These are phyloP conservation scores for Melanotaenia nigrans DNA, from an alignment of 2,797 vertebrate species.

Conservation along the genomic window DNA sequence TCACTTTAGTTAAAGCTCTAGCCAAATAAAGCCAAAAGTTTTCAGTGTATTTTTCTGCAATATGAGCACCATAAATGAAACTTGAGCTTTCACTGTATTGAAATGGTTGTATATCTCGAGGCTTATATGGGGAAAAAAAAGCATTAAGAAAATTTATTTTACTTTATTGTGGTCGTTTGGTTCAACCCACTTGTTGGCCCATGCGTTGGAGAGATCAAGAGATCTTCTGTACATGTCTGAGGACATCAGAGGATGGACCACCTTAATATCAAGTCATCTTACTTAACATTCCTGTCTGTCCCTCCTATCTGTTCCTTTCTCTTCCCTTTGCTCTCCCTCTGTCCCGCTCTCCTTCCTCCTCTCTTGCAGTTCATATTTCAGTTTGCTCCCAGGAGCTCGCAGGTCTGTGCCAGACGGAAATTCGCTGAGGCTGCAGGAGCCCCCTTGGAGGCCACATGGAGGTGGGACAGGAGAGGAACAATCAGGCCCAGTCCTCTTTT, in stretches of 20 bases:
- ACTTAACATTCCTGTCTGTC: constrained; percentile 66
- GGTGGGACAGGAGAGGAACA: constrained; percentile 92
- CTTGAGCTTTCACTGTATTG: neutral
- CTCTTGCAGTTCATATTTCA: constrained; percentile 92
- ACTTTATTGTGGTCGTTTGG: constrained; percentile 7
- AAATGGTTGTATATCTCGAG: neutral
- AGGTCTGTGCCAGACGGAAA: constrained; percentile 95
- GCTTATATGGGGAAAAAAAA: neutral
- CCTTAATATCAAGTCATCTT: constrained; percentile 56
- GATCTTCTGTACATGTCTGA: constrained; percentile 26
- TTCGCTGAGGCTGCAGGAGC: constrained; percentile 89
- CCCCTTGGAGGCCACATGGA: constrained; percentile 92
- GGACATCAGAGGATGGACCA: constrained; percentile 48
- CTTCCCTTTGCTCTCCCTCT: constrained; percentile 45
- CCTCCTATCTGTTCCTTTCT: constrained; percentile 34
- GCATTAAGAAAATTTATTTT: neutral
- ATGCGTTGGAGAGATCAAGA: neutral
- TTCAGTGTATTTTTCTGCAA: neutral
- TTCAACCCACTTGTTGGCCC: constrained; percentile 11
- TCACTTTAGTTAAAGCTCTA: neutral
- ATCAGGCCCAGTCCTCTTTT: constrained; percentile 89
- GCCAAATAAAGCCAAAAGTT: neutral
- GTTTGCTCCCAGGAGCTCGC: constrained; percentile 95
- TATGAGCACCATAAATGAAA: neutral
- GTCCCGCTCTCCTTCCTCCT: constrained; percentile 76